Evolutionary conservation across 2,113 vertebrate genomes (phyloP).

Genomic region (Thamnophis sirtalis): DNA sequence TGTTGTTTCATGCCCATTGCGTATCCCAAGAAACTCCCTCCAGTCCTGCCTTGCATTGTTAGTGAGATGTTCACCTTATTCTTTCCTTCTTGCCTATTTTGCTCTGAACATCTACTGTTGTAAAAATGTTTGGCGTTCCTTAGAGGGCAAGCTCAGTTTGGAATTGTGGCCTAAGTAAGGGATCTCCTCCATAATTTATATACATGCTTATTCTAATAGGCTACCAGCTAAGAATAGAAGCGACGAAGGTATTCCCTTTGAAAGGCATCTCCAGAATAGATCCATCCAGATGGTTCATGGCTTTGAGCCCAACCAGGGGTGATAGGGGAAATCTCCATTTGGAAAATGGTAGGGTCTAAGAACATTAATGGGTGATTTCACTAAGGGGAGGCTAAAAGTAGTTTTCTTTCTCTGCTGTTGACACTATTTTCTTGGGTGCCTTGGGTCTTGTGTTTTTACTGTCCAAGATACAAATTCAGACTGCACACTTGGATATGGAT

Average conservation of each 20-base stretch:
- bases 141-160: neutral
- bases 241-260: neutral
- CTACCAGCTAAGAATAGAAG: neutral
- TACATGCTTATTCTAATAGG: neutral
- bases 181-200: neutral
- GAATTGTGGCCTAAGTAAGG: neutral
- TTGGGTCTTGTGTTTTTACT: neutral
- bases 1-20: conserved; percentile 6
- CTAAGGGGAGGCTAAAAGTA: neutral
- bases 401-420: neutral
- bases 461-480: neutral
- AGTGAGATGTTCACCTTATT: neutral
- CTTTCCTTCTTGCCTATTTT: neutral
- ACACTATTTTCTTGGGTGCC: neutral
- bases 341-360: neutral
- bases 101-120: neutral
- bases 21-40: neutral
- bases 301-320: neutral
- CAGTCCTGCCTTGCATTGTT: neutral
- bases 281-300: neutral
- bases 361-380: neutral
- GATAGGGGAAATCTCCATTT: neutral
- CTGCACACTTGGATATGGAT: neutral
- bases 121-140: neutral
- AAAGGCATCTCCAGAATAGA: neutral